These are phyloP conservation scores for Galago senegalensis DNA, from an alignment of 2,797 vertebrate genomes.

Conservation along the genomic window DNA sequence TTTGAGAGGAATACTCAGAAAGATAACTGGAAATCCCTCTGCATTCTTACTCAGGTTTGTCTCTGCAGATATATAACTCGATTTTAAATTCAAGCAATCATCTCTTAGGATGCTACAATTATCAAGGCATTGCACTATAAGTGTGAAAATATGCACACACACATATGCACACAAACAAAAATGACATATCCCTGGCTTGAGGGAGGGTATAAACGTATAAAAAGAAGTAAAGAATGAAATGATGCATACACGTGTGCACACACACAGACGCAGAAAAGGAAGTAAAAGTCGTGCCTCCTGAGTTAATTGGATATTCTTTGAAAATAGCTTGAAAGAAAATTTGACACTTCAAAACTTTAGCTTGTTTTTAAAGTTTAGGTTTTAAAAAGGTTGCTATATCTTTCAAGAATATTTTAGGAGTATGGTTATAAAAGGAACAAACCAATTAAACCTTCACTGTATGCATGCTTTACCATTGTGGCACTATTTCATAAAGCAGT, in stretches of 20 bases:
- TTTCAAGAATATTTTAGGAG: neutral
- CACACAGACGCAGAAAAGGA: neutral
- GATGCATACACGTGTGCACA: neutral
- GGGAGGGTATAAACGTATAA: neutral
- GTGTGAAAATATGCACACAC: neutral
- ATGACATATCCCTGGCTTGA: neutral
- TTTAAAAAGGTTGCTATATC: neutral
- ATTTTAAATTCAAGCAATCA: constrained; percentile 7
- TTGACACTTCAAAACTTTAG: neutral
- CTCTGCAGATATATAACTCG: neutral
- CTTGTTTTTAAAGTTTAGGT: constrained; percentile 5
- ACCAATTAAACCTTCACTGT: neutral
- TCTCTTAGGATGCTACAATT: neutral
- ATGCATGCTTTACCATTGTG: neutral
- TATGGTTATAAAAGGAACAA: neutral
- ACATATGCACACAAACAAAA: neutral
- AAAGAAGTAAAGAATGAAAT: neutral
- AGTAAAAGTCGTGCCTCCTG: neutral
- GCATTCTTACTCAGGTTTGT: neutral
- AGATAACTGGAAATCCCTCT: neutral
- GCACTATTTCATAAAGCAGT: constrained; percentile 1
- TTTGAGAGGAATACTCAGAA: neutral
- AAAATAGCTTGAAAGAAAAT: constrained; percentile 30
- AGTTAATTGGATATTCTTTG: neutral
- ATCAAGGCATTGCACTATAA: neutral